Evolutionary conservation across 2,888 invertebrate species (phyloP), one percentile per base, ranked within the genome.

Genomic region (Belgica antarctica): DNA sequence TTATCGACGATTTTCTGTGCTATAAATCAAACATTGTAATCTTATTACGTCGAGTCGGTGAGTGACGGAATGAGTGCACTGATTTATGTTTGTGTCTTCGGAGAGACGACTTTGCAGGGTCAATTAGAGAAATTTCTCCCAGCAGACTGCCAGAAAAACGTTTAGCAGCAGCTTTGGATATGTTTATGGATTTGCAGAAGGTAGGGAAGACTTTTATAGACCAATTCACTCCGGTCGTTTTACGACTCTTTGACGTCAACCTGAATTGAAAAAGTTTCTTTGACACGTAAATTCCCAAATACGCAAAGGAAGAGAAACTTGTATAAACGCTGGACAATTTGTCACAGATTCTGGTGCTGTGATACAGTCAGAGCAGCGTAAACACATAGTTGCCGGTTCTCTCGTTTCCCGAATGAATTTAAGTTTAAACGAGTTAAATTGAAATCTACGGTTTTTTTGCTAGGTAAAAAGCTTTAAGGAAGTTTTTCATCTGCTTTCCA

Each of bases 1-100:
- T 5, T 2, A 2, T 41, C 41, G 41, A 41, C 2, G 10, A 2
- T 41, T 41, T 15, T 41, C 41, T 10, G 41, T 41, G n/a, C 12
- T 2, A 41, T 41, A n/a, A 41, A 41, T 41, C 41, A 41, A 41
- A 41, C 41, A 41, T n/a, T 15, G 41, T n/a, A 41, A 41, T 41
- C 41, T 5, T 15, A 2, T n/a, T 41, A n/a, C 5, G 12, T 10
- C 15, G 41, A 41, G 12, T 41, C 15, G 41, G 10, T 10, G 41
- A 41, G 3, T 41, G 41, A 5, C n/a, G n/a, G n/a, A n/a, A n/a
- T n/a, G n/a, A n/a, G 5, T 41, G 15, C 3, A 41, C n/a, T 5
- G 41, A 41, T 41, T 41, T 5, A 41, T 2, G 12, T 34, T 12
- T 34, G 7, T 34, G 34, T 12, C 34, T 34, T n/a, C n/a, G n/a